These are phyloP conservation scores for Caenorhabditis sp. DNA, from an alignment of 2,888 invertebrate species.

Conservation along the genomic window DNA sequence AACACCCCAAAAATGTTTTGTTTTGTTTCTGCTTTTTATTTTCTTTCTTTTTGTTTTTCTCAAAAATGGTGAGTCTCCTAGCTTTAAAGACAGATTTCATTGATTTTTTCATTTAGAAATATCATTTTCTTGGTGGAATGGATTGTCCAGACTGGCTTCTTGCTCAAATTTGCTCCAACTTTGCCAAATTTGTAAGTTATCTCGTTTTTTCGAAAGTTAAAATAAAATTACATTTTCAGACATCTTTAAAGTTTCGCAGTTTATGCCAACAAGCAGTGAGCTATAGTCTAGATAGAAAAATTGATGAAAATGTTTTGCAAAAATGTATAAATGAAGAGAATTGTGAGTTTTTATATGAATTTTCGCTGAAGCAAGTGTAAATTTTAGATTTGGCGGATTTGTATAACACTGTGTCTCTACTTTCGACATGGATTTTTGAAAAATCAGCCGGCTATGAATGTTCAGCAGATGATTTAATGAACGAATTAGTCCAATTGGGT, in stretches of 20 bases:
- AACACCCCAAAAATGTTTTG: neutral
- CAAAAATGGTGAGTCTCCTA: neutral
- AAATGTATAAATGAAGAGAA: neutral
- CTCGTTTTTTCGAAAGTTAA: no score
- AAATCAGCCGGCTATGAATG: constrained; percentile 34
- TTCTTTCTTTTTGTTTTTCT: neutral
- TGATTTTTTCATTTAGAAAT: constrained; percentile 38
- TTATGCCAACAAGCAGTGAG: neutral
- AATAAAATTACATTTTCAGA: neutral
- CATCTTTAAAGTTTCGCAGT: neutral
- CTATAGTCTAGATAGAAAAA: neutral
- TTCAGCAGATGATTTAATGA: constrained; percentile 21
- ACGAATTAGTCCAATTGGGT: constrained; percentile 30
- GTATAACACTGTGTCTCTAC: neutral
- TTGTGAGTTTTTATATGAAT: neutral
- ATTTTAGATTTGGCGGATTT: neutral
- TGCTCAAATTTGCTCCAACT: constrained; percentile 47
- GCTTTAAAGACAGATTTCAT: neutral
- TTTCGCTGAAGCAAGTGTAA: no score
- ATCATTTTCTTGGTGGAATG: constrained; percentile 52
- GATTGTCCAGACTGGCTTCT: constrained; percentile 60
- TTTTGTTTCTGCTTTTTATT: neutral
- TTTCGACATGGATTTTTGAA: constrained; percentile 15
- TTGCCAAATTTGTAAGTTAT: constrained; percentile 47
- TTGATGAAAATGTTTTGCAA: neutral